Percentiles rank a stretch among this genome's conserved stretches.
Evolutionary conservation across 2,797 vertebrate genomes (phyloP).

Genomic region (Lagorchestes hirsutus): DNA sequence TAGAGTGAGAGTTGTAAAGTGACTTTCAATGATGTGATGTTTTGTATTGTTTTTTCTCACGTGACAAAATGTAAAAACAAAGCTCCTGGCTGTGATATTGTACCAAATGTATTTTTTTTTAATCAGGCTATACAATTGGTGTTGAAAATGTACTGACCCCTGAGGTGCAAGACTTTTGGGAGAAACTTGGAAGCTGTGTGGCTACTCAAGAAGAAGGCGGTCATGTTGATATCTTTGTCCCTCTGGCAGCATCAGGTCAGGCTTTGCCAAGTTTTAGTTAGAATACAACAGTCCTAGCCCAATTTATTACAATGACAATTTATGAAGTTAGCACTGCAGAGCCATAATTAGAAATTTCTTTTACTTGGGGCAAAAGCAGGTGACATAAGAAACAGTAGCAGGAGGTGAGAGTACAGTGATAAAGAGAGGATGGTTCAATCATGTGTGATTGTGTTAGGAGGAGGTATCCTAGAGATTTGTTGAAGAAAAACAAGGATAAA

Average conservation of each 20-base stretch:
- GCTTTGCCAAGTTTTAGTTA: not conserved
- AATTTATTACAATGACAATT: not conserved
- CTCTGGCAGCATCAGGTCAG: constrained; percentile 92
- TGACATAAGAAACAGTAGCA: not conserved
- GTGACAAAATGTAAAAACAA: not conserved
- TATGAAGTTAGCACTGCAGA: not conserved
- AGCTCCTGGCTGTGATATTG: constrained; percentile 6
- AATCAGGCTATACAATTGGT: constrained; percentile 86
- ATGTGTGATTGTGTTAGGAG: not conserved
- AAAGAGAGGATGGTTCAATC: not conserved
- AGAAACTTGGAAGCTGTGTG: constrained; percentile 87
- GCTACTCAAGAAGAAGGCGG: constrained; percentile 85
- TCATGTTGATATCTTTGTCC: constrained; percentile 90
- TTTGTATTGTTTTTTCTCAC: not conserved
- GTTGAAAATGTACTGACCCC: constrained; percentile 85
- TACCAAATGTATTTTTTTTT: not conserved
- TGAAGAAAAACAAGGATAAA: not conserved
- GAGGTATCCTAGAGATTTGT: not conserved
- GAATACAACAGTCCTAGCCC: not conserved
- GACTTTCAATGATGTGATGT: not conserved
- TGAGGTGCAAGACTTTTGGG: constrained; percentile 91
- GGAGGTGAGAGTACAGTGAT: not conserved
- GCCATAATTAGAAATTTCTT: not conserved
- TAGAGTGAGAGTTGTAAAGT: not conserved
- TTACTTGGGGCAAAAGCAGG: not conserved